Evolutionary conservation across 2,113 vertebrate species (phyloP), one percentile per base, ranked within the genome.

Genomic region (Corythornis vintsioides): DNA sequence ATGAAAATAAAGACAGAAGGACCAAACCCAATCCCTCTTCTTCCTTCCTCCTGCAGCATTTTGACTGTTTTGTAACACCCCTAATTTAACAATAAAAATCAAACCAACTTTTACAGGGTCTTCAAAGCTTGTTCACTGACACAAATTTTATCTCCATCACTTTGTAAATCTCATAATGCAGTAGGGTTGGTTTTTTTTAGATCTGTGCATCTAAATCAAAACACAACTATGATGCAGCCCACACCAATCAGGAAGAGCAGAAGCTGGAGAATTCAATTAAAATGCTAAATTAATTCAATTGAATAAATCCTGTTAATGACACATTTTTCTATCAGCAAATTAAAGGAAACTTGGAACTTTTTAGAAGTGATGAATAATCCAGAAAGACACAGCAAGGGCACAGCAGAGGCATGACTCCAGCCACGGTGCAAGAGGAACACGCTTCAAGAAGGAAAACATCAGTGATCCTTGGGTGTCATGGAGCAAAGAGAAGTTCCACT

Each of bases 221-320:
- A 75, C 56, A 47, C 76, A 9, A 33, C 29, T 29, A 19, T 1
- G 2, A 84, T 14, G 76, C 80, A 83, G 82, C 66, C 92, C 89
- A 77, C 81, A 86, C 94, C 80, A 81, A 60, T 78, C 88, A 76
- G 94, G 29, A 86, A 64, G 29, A 33, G 61, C 65, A 86, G 89
- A 88, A 72, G 92, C 93, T 81, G 92, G 70, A 91, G 89, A 93
- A 97, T 90, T 96, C 96, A 94, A 97, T 97, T 96, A 96, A 96
- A 96, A 97, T 86, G 90, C 95, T 92, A 92, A 97, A 96, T 97
- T 95, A 97, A 97, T 95, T 97, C 97, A 92, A 96, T 78, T 86
- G 96, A 96, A 89, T 93, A 94, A 97, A 96, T 96, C 94, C 96
- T 70, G 92, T 94, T 97, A 96, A 91, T 95, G 96, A 96, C 95